Evolutionary conservation across 2,797 vertebrate species (phyloP), one percentile per base, ranked within the genome.

Genomic region (Tenualosa ilisha): DNA sequence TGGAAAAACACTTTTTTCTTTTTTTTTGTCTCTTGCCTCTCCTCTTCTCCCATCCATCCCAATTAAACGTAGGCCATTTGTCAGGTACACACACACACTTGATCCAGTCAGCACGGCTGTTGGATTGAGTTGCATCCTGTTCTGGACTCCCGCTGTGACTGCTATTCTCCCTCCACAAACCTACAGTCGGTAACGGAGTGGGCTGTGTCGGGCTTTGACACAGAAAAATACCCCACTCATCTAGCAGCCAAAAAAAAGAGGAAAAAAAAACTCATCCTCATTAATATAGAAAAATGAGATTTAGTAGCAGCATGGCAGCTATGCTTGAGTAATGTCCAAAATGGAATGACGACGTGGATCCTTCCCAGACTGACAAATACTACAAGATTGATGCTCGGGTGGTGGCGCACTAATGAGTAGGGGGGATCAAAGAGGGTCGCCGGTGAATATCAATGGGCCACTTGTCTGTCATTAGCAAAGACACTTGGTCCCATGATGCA

Each of bases 361-460:
- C 84, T 86, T 89, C 87, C 86, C 53, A 26, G 79, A 12, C 87
- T 88, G 85, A 65, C 83, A 51, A 83, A 85, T 85, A 86, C 89
- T 85, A 75, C 6, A 37, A 88, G 89, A 90, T 87, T 88, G 87
- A 88, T 89, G 87, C 86, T 59, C 81, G 87, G 65, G 17, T 20
- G 46, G 87, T 81, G 68, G 68, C 72, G 65, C 53, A 87, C 84
- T 89, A 88, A 89, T 88, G 85, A 90, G 85, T 12, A 4, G 65
- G 40, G 56, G 53, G 81, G 88, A 86, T 84, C 82, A 53, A 15
- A 54, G 79, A 17, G 22, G 46, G 85, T 61, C 83, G 81, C 54
- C 82, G 6, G 85, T 83, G 89, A 87, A 88, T 90, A 86, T 89
- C 86, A 88, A 88, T 88, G 81, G 82, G 65, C 86, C 88, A 68